Evolutionary conservation across 37 sponge, comb jelly and placozoan species (phyloP).

Genomic region (Amphimedon queenslandica): DNA sequence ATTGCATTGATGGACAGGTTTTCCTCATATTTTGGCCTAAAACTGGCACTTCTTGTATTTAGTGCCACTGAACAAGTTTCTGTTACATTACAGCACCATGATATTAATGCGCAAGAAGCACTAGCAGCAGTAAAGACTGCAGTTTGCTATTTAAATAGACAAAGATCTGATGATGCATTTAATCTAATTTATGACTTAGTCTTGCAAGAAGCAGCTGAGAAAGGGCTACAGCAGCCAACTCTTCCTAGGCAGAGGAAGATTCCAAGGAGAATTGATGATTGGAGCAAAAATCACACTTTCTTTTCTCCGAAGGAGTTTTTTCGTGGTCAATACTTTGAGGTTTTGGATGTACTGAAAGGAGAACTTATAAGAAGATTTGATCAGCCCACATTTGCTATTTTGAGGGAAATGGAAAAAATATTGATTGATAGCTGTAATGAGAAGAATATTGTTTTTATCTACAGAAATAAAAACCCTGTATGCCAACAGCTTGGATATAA

Average conservation of each 20-base stretch:
- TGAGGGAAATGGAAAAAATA: too few species aligned
- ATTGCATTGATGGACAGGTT: too few species aligned
- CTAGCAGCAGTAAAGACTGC: constrained; percentile 40
- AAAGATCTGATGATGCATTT: constrained; percentile 55
- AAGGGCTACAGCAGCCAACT: constrained; percentile 33
- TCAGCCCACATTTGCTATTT: too few species aligned
- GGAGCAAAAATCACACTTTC: constrained; percentile 7
- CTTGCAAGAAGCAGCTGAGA: too few species aligned
- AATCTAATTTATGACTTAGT: constrained; percentile 44
- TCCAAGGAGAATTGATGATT: too few species aligned
- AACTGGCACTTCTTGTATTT: too few species aligned
- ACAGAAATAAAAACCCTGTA: neutral
- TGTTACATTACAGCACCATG: too few species aligned
- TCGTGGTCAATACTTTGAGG: neutral
- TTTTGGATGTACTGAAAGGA: constrained; percentile 38
- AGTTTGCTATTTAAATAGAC: constrained; percentile 36
- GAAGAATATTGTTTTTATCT: neutral
- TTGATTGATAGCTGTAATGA: constrained; percentile 5
- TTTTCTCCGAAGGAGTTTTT: constrained; percentile 18
- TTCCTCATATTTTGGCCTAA: too few species aligned
- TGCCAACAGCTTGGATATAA: constrained; percentile 13
- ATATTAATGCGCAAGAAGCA: too few species aligned
- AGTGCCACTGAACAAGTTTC: too few species aligned
- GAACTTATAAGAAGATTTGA: too few species aligned
- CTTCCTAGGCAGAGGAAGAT: constrained; percentile 1